Evolutionary conservation across 2,888 invertebrate genomes (phyloP).

Genomic region (Endotricha flammealis): DNA sequence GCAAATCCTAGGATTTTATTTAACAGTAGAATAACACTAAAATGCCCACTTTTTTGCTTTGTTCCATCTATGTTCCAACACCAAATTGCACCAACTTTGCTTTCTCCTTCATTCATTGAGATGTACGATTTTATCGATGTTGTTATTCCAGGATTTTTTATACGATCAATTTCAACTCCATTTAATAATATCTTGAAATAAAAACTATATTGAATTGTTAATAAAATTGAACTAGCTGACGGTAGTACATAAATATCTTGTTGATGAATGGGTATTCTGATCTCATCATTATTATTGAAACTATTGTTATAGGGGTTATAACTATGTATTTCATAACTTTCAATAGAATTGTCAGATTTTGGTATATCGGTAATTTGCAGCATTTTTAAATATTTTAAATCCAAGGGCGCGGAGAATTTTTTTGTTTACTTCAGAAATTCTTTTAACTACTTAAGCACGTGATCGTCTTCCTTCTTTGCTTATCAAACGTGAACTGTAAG

Average conservation of each 20-base stretch:
- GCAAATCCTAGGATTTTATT: slow-evolving; percentile 11
- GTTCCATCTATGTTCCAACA: slow-evolving; percentile 17
- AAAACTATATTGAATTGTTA: background rate
- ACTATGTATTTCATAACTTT: slow-evolving; percentile 19
- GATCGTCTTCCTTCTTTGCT: too few species aligned
- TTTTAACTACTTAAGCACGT: background rate
- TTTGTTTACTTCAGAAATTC: slow-evolving; percentile 12
- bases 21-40: slow-evolving; percentile 9
- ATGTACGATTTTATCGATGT: slow-evolving; percentile 32
- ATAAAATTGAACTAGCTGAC: slow-evolving; percentile 16
- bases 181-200: slow-evolving; percentile 12
- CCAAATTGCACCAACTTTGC: slow-evolving; percentile 24
- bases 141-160: slow-evolving; percentile 13
- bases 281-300: slow-evolving; percentile 23
- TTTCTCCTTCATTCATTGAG: slow-evolving; percentile 30
- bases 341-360: slow-evolving; percentile 16
- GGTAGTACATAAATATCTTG: slow-evolving; percentile 22
- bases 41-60: slow-evolving; percentile 1
- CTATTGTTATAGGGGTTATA: slow-evolving; percentile 18
- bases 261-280: slow-evolving; percentile 19
- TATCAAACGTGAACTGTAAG: too few species aligned
- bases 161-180: too few species aligned
- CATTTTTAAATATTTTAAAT: slow-evolving; percentile 15
- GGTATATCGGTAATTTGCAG: slow-evolving; percentile 12
- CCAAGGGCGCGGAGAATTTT: slow-evolving; percentile 14